Evolutionary conservation across 2,888 invertebrate genomes (phyloP).

Genomic region (Leptopilina myrica): DNA sequence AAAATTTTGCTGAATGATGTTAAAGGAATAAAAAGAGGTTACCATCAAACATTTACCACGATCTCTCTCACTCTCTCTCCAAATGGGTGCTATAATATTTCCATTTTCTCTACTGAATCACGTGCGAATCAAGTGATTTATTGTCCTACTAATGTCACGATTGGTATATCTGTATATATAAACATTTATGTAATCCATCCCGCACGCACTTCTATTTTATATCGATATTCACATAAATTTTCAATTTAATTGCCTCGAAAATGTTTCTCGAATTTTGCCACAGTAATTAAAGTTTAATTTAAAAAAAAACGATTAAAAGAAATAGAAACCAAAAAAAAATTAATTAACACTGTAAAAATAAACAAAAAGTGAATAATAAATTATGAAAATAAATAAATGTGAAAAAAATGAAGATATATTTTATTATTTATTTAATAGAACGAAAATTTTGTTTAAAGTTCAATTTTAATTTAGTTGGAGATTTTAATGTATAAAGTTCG

Average conservation of each 20-base stretch:
- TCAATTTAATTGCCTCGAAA: neutral
- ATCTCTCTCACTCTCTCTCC: neutral
- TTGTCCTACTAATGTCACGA: neutral
- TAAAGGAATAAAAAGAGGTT: neutral
- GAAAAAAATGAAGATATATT: too few species aligned
- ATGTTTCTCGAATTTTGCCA: neutral
- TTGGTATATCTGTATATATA: neutral
- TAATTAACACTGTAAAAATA: too few species aligned
- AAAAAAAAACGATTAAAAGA: neutral
- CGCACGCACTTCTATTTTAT: constrained; percentile 25
- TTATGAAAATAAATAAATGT: too few species aligned
- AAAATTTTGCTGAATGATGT: neutral
- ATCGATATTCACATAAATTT: neutral
- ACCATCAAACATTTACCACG: neutral
- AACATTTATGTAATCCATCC: constrained; percentile 19
- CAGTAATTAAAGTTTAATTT: constrained; percentile 4
- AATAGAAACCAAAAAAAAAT: too few species aligned
- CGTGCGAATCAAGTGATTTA: constrained; percentile 12
- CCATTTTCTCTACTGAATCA: constrained; percentile 15
- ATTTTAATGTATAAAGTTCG: too few species aligned
- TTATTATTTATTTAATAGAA: too few species aligned
- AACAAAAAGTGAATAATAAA: too few species aligned
- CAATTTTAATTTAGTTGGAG: too few species aligned
- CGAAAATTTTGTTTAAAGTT: too few species aligned
- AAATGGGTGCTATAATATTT: constrained; percentile 1